Evolutionary conservation across 2,797 vertebrate genomes (phyloP).

Genomic region (Parauchenoglanis ngamensis): DNA sequence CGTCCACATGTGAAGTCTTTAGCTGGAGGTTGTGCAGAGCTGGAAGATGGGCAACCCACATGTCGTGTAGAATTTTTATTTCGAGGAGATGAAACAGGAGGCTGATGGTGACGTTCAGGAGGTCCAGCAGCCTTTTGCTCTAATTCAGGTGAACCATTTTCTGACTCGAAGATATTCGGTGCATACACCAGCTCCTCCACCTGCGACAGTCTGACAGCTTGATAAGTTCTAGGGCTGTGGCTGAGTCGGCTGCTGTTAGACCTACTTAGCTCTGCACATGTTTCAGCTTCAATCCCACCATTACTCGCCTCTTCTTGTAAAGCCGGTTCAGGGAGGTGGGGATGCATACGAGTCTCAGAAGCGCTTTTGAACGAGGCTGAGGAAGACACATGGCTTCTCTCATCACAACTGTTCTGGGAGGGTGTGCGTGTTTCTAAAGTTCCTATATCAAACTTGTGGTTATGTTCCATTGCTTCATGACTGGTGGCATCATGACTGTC

Average conservation of each 20-base stretch:
- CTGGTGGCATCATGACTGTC: neutral
- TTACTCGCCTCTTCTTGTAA: slow-evolving; percentile 48
- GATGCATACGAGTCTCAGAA: slow-evolving; percentile 36
- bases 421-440: slow-evolving; percentile 14
- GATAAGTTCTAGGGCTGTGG: slow-evolving; percentile 38
- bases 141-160: slow-evolving; percentile 6
- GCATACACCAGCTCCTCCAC: slow-evolving; percentile 20
- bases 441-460: neutral
- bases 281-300: slow-evolving; percentile 61
- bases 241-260: slow-evolving; percentile 47
- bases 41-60: slow-evolving; percentile 1
- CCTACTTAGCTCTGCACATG: slow-evolving; percentile 62
- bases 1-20: slow-evolving; percentile 16
- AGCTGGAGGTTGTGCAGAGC: slow-evolving; percentile 9
- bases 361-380: neutral
- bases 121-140: slow-evolving; percentile 16
- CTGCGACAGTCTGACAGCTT: neutral
- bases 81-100: slow-evolving; percentile 34
- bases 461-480: neutral
- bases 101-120: neutral
- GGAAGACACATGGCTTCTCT: slow-evolving; percentile 2
- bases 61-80: slow-evolving; percentile 32
- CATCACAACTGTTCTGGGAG: slow-evolving; percentile 31
- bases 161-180: slow-evolving; percentile 29
- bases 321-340: slow-evolving; percentile 49